These are phyloP conservation scores for Augiades crinisus DNA, from an alignment of 2,888 invertebrate genomes.

Conservation along the genomic window DNA sequence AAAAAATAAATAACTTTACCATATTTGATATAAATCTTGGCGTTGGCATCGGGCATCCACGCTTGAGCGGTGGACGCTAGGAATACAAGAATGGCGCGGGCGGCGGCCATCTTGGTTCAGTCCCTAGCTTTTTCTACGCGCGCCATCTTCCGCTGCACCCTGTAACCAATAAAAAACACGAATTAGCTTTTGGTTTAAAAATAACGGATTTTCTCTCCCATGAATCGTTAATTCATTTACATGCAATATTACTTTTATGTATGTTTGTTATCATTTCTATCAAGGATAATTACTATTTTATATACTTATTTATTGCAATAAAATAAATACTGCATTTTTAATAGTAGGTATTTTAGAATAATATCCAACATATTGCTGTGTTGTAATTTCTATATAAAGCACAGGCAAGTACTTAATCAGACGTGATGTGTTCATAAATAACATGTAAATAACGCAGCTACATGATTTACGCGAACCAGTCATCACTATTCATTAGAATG, in stretches of 20 bases:
- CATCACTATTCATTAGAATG: constrained; percentile 1
- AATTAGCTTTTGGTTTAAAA: too few relatives aligned
- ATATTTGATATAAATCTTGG: constrained; percentile 84
- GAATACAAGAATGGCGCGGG: constrained; percentile 79
- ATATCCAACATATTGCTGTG: too few relatives aligned
- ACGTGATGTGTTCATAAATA: background rate
- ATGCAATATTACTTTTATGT: too few relatives aligned
- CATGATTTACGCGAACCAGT: background rate
- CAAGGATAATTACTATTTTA: too few relatives aligned
- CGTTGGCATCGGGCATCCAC: constrained; percentile 87
- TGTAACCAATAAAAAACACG: constrained; percentile 48
- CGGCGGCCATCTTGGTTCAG: constrained; percentile 73
- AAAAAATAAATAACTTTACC: constrained; percentile 58
- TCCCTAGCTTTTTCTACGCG: constrained; percentile 59
- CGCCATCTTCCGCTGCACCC: constrained; percentile 65
- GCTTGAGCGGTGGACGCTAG: constrained; percentile 81
- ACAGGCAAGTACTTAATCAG: background rate
- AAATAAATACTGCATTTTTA: too few relatives aligned
- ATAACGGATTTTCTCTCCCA: too few relatives aligned
- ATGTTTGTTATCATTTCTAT: too few relatives aligned
- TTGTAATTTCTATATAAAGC: too few relatives aligned
- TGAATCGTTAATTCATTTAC: too few relatives aligned
- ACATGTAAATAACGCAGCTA: background rate
- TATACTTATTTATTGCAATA: too few relatives aligned
- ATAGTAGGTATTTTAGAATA: too few relatives aligned